Conservation (phyloP, 1,140 invertebrate genomes). For the Periplaneta americana region DNA sequence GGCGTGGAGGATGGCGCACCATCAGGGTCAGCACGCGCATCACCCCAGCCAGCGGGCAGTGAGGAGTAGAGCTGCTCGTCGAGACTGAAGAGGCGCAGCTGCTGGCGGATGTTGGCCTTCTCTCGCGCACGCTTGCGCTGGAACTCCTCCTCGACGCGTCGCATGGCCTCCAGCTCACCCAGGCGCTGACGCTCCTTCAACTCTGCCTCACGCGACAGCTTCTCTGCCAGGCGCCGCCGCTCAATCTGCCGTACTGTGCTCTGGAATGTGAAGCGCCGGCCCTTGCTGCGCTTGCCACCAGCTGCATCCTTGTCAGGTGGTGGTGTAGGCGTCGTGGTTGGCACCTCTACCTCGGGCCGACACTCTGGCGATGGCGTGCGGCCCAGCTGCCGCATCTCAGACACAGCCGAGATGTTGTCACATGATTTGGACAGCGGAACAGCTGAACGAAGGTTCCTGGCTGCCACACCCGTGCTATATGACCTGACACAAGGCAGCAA, state of each 20-base stretch:
- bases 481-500: too few relatives aligned
- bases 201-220: constrained; percentile 66
- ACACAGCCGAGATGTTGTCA: constrained; percentile 34
- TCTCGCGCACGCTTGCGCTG: constrained; percentile 65
- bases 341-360: neutral
- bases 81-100: constrained; percentile 59
- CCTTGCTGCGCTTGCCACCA: constrained; percentile 16
- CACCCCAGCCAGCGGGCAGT: constrained; percentile 30
- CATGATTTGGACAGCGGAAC: constrained; percentile 36
- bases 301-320: neutral
- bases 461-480: constrained; percentile 14
- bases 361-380: constrained; percentile 19
- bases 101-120: constrained; percentile 59
- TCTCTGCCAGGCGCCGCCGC: constrained; percentile 63
- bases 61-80: constrained; percentile 34
- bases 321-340: neutral
- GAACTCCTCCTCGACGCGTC: constrained; percentile 67
- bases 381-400: constrained; percentile 30
- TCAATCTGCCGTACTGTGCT: constrained; percentile 74
- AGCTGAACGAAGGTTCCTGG: neutral
- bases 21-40: constrained; percentile 53
- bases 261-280: constrained; percentile 70
- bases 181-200: constrained; percentile 66
- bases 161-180: constrained; percentile 71
- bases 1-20: constrained; percentile 47